Evolutionary conservation across 2,797 vertebrate species (phyloP).

Genomic region (Micropoecilia bifurca): DNA sequence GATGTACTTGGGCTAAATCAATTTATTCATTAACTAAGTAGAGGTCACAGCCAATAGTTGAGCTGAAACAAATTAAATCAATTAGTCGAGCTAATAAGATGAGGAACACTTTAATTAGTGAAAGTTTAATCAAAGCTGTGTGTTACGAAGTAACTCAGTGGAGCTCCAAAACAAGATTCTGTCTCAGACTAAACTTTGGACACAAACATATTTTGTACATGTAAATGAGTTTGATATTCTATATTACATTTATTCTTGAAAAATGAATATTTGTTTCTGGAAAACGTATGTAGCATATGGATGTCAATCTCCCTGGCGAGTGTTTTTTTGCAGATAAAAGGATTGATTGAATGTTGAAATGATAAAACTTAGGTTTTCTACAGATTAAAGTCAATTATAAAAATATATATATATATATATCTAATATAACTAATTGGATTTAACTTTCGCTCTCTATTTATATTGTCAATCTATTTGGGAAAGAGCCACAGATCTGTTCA

Average conservation of each 20-base stretch:
- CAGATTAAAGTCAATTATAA: constrained; percentile 35
- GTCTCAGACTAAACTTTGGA: constrained; percentile 48
- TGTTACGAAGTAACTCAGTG: constrained; percentile 78
- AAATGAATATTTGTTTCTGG: constrained; percentile 8
- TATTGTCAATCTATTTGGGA: constrained; percentile 58
- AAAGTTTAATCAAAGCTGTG: constrained; percentile 92
- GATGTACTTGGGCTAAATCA: constrained; percentile 76
- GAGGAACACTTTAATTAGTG: constrained; percentile 94
- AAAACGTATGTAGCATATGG: neutral
- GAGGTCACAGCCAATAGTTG: constrained; percentile 80
- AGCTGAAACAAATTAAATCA: constrained; percentile 91
- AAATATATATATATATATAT: constrained; percentile 31
- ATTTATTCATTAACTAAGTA: constrained; percentile 88
- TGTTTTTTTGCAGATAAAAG: neutral
- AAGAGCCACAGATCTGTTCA: constrained; percentile 16
- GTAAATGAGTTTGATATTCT: neutral
- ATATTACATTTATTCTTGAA: constrained; percentile 9
- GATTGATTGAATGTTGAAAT: neutral
- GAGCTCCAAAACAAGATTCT: constrained; percentile 56
- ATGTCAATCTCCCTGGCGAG: neutral
- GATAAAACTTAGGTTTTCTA: constrained; percentile 20
- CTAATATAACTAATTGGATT: constrained; percentile 67
- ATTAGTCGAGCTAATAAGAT: constrained; percentile 94
- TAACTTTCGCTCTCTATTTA: constrained; percentile 46
- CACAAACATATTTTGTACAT: constrained; percentile 14